A percentile compares a stretch with the other conserved stretches of the same genome.
phyloP scores from a whole-genome alignment of 2,888 invertebrate genomes.

The Cryptocephalus moraei region DNA sequence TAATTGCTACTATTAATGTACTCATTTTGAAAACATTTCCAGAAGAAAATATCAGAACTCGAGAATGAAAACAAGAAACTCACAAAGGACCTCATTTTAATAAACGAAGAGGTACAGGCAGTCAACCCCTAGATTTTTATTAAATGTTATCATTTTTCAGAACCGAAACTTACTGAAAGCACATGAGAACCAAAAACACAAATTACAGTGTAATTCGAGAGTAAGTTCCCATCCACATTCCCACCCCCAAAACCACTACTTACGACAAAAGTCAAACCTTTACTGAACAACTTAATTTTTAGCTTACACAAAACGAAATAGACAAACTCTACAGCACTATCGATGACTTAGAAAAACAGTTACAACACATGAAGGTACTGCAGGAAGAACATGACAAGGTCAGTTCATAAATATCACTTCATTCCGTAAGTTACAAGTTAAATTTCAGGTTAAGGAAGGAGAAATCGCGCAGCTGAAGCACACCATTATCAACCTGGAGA shows the following conservation, averaged over 20 bases:
- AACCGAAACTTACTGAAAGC: constrained; percentile 17
- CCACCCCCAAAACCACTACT: background rate
- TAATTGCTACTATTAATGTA: too few relatives aligned
- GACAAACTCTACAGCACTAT: constrained; percentile 18
- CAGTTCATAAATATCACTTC: background rate
- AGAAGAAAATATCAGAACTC: constrained; percentile 7
- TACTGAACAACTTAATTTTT: background rate
- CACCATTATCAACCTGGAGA: constrained; percentile 18
- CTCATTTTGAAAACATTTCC: too few relatives aligned
- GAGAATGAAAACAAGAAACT: constrained; percentile 14
- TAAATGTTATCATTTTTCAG: constrained; percentile 12
- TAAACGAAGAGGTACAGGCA: constrained; percentile 18
- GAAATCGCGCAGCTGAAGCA: constrained; percentile 17
- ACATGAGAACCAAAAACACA: constrained; percentile 13
- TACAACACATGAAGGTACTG: constrained; percentile 13
- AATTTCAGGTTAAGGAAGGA: background rate
- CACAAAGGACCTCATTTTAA: constrained; percentile 10
- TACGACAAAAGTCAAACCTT: background rate
- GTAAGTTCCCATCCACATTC: constrained; percentile 13
- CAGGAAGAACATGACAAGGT: constrained; percentile 21
- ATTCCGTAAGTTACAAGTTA: too few relatives aligned
- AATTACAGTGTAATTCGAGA: constrained; percentile 10
- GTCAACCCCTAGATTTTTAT: background rate
- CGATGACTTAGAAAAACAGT: constrained; percentile 16
- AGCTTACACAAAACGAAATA: constrained; percentile 20